Evolutionary conservation across 1,140 invertebrate genomes (phyloP), one percentile per base, ranked within the genome.

Genomic region (Psix sp.): DNA sequence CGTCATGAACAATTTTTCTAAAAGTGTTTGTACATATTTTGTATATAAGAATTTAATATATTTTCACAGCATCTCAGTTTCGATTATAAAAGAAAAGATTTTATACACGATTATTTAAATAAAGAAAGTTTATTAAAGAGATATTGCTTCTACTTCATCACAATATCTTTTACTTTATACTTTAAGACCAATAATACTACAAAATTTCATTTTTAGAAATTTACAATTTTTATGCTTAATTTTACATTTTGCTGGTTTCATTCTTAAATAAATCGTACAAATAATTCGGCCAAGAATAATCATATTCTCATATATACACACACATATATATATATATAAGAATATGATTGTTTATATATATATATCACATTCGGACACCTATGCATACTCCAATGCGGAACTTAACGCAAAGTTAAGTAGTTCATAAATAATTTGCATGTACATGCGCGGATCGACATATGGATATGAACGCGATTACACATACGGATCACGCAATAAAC

Each of bases 361-460:
- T n/a, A n/a, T n/a, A 59, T 72, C 40, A 26, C 20, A 31, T 70
- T 75, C 62, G 36, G 57, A 63, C 59, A 65, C 57, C 59, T 60
- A n/a, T n/a, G 63, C 39, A 10, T 7, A n/a, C 40, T 42, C 26
- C 48, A 56, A 65, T 60, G 42, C 40, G 54, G 15, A 66, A 70
- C 60, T 54, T 56, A 43, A 18, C 52, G 40, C 36, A 38, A 42
- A 45, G 13, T 68, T 68, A 57, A 60, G 54, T 76, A 57, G 74
- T 76, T 63, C 68, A 76, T 76, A 76, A 76, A 76, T 76, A 65
- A 74, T 73, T 57, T 49, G 13, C 56, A 15, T 21, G 20, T 63
- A 56, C 67, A 29, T 1, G 62, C 66, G 51, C 40, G 26, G 43
- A 43, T 56, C 52, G 51, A 59, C 63, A 63, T 17, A 16, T 24